Conservation (phyloP, 2,888 invertebrate species). For the Oscheius onirici region DNA sequence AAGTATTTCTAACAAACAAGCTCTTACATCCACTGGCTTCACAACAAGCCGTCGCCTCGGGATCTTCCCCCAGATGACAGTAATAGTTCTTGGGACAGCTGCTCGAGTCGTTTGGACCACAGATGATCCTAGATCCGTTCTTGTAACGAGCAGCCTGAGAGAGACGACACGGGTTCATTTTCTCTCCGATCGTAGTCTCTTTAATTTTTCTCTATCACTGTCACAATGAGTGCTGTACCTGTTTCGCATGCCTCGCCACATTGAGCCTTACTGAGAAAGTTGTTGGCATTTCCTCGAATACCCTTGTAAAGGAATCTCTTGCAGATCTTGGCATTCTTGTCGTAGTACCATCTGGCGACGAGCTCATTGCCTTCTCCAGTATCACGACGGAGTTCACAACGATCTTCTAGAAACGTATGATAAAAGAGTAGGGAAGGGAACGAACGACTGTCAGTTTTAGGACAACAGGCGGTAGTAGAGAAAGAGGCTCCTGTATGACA, state of each 20-base stretch:
- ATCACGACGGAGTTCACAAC: conserved; percentile 55
- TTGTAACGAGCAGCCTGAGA: conserved; percentile 58
- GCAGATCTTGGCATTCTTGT: conserved; percentile 57
- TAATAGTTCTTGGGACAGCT: conserved; percentile 66
- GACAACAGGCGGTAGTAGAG: conserved; percentile 69
- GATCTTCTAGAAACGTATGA: conserved; percentile 42
- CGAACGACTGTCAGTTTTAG: conserved; percentile 35
- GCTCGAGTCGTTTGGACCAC: conserved; percentile 53
- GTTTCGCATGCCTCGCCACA: conserved; percentile 64
- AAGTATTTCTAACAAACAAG: neutral
- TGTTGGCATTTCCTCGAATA: conserved; percentile 68
- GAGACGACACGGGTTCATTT: conserved; percentile 64
- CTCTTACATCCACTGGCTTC: conserved; percentile 66
- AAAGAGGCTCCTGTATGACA: conserved; percentile 61
- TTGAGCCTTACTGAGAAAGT: conserved; percentile 65
- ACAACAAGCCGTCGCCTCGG: conserved; percentile 67
- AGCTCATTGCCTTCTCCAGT: conserved; percentile 66
- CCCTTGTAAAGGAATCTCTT: conserved; percentile 69
- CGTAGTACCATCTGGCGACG: conserved; percentile 69
- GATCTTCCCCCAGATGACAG: conserved; percentile 69
- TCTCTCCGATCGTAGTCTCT: conserved; percentile 36
- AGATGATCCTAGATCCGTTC: conserved; percentile 47
- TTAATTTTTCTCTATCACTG: neutral
- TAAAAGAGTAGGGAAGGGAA: neutral
- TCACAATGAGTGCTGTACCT: conserved; percentile 24